phyloP scores from a whole-genome alignment of 1,140 invertebrate species.

The Thaumatotibia leucotreta region DNA sequence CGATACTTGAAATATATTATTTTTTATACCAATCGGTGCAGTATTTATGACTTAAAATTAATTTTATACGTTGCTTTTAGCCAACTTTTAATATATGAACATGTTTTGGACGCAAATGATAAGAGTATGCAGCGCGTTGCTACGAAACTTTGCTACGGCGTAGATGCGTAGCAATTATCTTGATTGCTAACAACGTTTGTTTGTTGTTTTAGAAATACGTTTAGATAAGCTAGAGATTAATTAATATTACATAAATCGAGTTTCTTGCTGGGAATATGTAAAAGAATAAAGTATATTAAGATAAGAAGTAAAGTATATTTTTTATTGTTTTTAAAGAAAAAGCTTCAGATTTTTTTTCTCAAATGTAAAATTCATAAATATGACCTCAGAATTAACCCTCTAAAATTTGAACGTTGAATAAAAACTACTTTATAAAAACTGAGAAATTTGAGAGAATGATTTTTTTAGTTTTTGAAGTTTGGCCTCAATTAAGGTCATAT shows the following conservation, averaged over 20 bases:
- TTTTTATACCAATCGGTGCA: neutral
- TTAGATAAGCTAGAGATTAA: neutral
- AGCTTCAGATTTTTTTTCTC: too few relatives aligned
- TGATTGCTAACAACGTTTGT: neutral
- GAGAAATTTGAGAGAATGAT: too few relatives aligned
- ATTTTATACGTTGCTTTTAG: neutral
- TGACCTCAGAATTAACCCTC: too few relatives aligned
- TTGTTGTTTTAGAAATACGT: neutral
- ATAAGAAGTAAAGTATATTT: too few relatives aligned
- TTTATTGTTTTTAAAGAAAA: too few relatives aligned
- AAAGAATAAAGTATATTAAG: too few relatives aligned
- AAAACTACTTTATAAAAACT: too few relatives aligned
- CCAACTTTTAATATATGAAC: neutral
- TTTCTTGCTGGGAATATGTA: neutral
- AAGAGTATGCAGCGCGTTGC: neutral
- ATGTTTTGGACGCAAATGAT: neutral
- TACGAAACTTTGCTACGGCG: neutral
- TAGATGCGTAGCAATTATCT: constrained; percentile 4
- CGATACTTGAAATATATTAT: too few relatives aligned
- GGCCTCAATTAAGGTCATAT: too few relatives aligned
- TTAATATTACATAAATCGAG: neutral
- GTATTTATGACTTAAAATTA: neutral
- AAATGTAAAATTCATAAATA: too few relatives aligned
- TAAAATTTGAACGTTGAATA: too few relatives aligned
- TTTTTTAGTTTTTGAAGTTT: too few relatives aligned